Percentiles rank a stretch among this genome's conserved stretches.
phyloP scores from a whole-genome alignment of 2,113 vertebrate species.

The Plecotus auritus region DNA sequence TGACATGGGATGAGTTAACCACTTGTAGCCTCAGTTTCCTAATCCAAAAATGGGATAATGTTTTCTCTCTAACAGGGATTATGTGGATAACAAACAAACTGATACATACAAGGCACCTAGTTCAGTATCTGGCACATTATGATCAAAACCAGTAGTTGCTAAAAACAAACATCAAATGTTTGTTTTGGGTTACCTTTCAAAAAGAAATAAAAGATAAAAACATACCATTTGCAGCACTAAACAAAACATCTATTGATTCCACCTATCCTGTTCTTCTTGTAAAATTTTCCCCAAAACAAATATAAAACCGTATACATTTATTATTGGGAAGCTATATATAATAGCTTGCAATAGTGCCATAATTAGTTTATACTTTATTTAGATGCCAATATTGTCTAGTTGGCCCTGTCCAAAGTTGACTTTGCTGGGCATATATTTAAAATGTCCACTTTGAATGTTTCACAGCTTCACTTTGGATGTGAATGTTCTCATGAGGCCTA shows the following conservation, averaged over 20 bases:
- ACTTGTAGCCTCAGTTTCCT: not conserved
- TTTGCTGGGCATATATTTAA: not conserved
- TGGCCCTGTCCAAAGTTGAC: not conserved
- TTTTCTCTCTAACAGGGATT: not conserved
- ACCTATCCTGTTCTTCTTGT: not conserved
- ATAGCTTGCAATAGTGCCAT: not conserved
- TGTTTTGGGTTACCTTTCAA: not conserved
- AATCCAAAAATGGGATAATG: not conserved
- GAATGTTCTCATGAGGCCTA: not conserved
- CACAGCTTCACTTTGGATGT: not conserved
- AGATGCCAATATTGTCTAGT: not conserved
- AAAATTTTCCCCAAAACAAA: conserved; percentile 15
- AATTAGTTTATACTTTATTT: not conserved
- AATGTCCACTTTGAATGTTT: not conserved
- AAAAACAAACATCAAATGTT: not conserved
- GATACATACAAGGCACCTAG: not conserved
- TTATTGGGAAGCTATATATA: not conserved
- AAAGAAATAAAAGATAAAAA: conserved; percentile 34
- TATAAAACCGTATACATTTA: not conserved
- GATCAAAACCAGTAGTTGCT: not conserved
- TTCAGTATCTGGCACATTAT: not conserved
- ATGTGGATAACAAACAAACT: not conserved
- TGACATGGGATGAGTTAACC: not conserved
- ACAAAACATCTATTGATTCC: not conserved
- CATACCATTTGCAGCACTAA: not conserved